Evolutionary conservation across 2,113 vertebrate genomes (phyloP).

Genomic region (Phyllostomus discolor): DNA sequence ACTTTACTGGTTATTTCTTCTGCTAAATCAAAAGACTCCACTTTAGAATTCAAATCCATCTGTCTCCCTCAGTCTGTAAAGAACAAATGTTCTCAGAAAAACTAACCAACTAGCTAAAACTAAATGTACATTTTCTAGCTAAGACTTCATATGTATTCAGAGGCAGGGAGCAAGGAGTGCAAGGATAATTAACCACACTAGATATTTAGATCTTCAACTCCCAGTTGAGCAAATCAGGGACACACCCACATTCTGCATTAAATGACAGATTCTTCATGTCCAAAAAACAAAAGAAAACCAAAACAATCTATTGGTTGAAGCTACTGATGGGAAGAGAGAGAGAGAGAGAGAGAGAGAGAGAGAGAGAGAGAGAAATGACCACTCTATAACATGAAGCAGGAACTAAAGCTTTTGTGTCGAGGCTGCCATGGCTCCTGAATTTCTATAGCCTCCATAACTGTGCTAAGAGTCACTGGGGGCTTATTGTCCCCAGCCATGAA

Average conservation of each 20-base stretch:
- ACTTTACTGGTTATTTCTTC: constrained; percentile 50
- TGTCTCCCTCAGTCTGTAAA: constrained; percentile 55
- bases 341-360: not conserved
- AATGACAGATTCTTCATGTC: not conserved
- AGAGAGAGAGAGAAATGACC: not conserved
- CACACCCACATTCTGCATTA: not conserved
- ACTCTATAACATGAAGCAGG: not conserved
- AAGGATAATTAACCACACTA: not conserved
- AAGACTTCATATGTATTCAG: not conserved
- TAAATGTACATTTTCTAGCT: constrained; percentile 47
- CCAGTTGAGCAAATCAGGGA: not conserved
- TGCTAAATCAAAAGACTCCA: constrained; percentile 38
- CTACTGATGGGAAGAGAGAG: not conserved
- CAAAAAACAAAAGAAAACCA: not conserved
- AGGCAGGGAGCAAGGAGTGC: not conserved
- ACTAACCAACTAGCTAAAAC: constrained; percentile 57
- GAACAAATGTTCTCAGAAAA: constrained; percentile 58
- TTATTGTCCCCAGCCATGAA: not conserved
- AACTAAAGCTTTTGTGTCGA: not conserved
- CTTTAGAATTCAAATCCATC: constrained; percentile 68
- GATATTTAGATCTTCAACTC: not conserved
- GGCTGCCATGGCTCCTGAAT: not conserved
- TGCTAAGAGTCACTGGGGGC: not conserved
- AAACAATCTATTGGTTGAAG: not conserved
- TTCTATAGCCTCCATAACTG: not conserved